Conservation (phyloP, 2,888 invertebrate genomes). For the Zeuzera pyrina region DNA sequence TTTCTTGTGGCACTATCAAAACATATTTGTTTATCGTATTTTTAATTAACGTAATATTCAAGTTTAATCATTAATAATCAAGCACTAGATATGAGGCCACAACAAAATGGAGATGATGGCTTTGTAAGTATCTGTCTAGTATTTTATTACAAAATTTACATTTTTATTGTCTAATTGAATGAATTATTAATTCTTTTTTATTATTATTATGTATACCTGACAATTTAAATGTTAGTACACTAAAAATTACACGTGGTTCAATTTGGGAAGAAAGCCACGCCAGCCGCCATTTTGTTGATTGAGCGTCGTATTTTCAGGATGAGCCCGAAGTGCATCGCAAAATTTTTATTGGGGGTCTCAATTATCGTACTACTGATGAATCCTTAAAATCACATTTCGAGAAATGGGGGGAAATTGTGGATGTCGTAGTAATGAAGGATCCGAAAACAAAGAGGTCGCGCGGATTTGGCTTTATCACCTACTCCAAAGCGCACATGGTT, state of each 20-base stretch:
- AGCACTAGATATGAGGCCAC: constrained; percentile 62
- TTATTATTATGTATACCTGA: not conserved
- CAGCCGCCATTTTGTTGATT: constrained; percentile 62
- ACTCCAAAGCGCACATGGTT: constrained; percentile 94
- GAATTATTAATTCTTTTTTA: not conserved
- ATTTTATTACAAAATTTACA: too few relatives aligned
- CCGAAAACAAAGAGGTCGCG: constrained; percentile 95
- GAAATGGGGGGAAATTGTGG: constrained; percentile 97
- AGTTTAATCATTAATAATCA: constrained; percentile 5
- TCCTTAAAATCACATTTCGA: constrained; percentile 95
- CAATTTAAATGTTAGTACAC: not conserved
- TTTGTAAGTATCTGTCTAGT: constrained; percentile 68
- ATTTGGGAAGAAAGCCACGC: constrained; percentile 13
- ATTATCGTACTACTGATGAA: constrained; percentile 95
- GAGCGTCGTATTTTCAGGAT: constrained; percentile 59
- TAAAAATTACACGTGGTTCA: too few relatives aligned
- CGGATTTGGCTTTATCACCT: constrained; percentile 99
- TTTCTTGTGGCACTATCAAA: constrained; percentile 26
- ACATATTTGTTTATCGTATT: not conserved
- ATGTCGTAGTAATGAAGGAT: constrained; percentile 98
- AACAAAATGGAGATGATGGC: constrained; percentile 59
- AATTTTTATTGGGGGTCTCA: constrained; percentile 95
- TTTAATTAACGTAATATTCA: constrained; percentile 5
- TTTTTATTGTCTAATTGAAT: too few relatives aligned
- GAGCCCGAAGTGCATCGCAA: constrained; percentile 92